Conservation (phyloP, 1,140 invertebrate genomes). For the Drosophila lacertosa region DNA sequence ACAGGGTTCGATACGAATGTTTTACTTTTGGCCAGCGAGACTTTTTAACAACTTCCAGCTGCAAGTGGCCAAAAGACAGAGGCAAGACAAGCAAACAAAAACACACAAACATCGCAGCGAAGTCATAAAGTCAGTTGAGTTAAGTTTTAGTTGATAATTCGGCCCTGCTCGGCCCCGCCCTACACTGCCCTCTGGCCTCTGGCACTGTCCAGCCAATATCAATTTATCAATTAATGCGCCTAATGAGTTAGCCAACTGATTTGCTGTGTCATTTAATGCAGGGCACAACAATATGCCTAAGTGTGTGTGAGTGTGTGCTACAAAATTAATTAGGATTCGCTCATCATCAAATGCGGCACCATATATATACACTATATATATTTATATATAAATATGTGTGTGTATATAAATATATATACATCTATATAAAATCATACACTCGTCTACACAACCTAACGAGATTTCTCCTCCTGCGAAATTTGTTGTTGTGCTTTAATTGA, state of each 20-base stretch:
- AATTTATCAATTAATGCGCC: slow-evolving; percentile 80
- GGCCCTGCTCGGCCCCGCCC: background rate
- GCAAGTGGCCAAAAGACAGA: slow-evolving; percentile 46
- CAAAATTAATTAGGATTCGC: slow-evolving; percentile 80
- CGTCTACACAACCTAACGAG: slow-evolving; percentile 45
- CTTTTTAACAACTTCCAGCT: slow-evolving; percentile 61
- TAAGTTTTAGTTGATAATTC: slow-evolving; percentile 9
- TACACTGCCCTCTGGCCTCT: slow-evolving; percentile 6
- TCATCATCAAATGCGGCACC: slow-evolving; percentile 63
- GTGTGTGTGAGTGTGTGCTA: slow-evolving; percentile 37
- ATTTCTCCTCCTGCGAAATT: slow-evolving; percentile 62
- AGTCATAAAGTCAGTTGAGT: slow-evolving; percentile 39
- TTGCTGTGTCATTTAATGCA: slow-evolving; percentile 78
- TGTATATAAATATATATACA: slow-evolving; percentile 38
- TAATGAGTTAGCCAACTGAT: slow-evolving; percentile 74
- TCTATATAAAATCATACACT: slow-evolving; percentile 12
- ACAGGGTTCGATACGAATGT: slow-evolving; percentile 57
- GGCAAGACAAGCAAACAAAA: slow-evolving; percentile 1
- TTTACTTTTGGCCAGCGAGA: slow-evolving; percentile 47
- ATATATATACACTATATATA: slow-evolving; percentile 40
- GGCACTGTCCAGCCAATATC: slow-evolving; percentile 64
- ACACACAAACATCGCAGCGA: slow-evolving; percentile 7
- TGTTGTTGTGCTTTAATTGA: slow-evolving; percentile 80
- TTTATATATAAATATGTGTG: slow-evolving; percentile 12
- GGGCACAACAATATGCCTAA: slow-evolving; percentile 20